Conservation (phyloP, 2,113 vertebrate species). For the Odontophorus gujanensis region DNA sequence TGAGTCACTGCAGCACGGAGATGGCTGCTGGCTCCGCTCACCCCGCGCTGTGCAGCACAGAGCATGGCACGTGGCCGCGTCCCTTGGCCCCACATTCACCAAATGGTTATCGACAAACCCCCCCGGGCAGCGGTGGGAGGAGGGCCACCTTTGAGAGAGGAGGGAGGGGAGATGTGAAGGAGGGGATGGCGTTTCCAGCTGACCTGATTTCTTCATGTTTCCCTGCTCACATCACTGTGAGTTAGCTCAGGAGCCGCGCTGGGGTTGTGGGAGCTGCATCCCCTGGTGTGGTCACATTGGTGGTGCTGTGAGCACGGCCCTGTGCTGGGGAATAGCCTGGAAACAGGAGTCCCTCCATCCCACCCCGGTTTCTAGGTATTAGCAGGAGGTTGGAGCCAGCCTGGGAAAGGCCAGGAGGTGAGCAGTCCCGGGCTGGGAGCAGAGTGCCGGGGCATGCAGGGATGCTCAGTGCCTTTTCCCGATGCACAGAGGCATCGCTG, state of each 20-base stretch:
- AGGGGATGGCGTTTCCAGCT: constrained; percentile 57
- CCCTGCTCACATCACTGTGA: not conserved
- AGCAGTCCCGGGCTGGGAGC: not conserved
- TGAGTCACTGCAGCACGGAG: constrained; percentile 66
- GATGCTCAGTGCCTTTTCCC: not conserved
- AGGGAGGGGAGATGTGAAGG: not conserved
- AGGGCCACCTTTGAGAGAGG: not conserved
- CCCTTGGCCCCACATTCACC: rapidly evolving
- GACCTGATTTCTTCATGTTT: constrained; percentile 61
- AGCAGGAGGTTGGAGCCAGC: not conserved
- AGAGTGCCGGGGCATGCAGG: not conserved
- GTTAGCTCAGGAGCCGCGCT: not conserved
- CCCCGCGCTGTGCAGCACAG: constrained; percentile 8
- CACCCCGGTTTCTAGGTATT: not conserved
- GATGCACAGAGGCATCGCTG: not conserved
- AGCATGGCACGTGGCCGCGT: not conserved
- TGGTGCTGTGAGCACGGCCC: not conserved
- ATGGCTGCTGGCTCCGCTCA: constrained; percentile 67
- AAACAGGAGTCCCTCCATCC: not conserved
- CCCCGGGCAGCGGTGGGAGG: rapidly evolving
- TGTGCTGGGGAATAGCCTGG: not conserved
- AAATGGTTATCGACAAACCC: not conserved
- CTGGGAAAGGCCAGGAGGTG: rapidly evolving
- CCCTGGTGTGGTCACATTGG: rapidly evolving
- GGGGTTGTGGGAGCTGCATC: rapidly evolving